Percentiles rank a stretch among this genome's conserved stretches.
Conservation (phyloP, 2,797 vertebrate genomes). For the Malurus splendens region DNA sequence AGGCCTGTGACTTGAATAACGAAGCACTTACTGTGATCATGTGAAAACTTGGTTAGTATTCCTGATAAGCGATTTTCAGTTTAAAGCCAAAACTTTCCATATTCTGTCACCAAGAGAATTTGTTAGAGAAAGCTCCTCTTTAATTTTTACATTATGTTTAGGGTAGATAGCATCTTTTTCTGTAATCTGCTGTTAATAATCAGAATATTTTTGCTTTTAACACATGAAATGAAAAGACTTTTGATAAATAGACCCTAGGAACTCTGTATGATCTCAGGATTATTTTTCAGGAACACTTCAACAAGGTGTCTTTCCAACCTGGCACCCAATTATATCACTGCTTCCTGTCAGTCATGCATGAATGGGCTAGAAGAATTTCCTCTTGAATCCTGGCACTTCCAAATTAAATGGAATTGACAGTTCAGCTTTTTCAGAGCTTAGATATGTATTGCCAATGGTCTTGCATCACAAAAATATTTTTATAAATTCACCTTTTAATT, state of each 20-base stretch:
- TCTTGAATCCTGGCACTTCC: background rate
- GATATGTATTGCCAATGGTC: background rate
- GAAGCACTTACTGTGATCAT: background rate
- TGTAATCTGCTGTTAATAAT: background rate
- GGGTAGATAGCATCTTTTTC: background rate
- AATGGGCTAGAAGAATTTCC: background rate
- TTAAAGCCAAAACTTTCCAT: background rate
- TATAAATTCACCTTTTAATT: background rate
- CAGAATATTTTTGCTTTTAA: background rate
- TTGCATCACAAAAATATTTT: background rate
- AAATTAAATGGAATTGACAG: background rate
- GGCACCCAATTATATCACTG: background rate
- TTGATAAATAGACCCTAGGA: background rate
- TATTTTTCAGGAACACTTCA: background rate
- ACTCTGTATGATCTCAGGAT: background rate
- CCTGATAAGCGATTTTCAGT: background rate
- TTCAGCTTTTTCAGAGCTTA: background rate
- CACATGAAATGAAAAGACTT: background rate
- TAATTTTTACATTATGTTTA: background rate
- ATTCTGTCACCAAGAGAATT: background rate
- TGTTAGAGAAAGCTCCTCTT: background rate
- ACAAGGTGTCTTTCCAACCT: background rate
- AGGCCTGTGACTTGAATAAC: background rate
- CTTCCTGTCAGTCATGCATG: background rate
- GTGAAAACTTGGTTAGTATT: background rate